These are phyloP conservation scores for Nephrotoma appendiculata DNA, from an alignment of 2,888 invertebrate genomes.

Conservation along the genomic window DNA sequence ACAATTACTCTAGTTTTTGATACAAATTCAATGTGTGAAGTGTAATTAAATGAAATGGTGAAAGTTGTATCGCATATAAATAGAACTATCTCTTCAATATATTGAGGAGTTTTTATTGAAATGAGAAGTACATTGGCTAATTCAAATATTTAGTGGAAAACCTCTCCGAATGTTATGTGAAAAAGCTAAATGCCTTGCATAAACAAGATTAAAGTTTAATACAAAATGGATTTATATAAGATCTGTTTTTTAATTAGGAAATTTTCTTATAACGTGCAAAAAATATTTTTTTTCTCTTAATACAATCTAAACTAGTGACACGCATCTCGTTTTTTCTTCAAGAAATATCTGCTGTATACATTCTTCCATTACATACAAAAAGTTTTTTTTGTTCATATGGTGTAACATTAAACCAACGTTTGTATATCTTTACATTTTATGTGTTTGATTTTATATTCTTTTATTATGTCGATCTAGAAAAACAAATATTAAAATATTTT, in stretches of 20 bases:
- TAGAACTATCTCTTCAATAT: not conserved
- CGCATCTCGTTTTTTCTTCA: constrained; percentile 1
- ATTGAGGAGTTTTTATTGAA: not conserved
- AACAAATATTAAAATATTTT: not conserved
- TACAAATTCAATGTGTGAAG: not conserved
- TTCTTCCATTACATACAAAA: not conserved
- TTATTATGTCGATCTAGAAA: not conserved
- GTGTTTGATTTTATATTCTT: not conserved
- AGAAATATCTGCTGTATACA: not conserved
- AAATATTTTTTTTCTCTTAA: not conserved
- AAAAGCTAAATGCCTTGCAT: not conserved
- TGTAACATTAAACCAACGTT: not conserved
- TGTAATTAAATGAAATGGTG: not conserved
- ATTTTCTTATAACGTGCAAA: not conserved
- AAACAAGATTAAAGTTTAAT: not conserved
- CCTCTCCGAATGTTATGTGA: not conserved
- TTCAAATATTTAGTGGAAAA: not conserved
- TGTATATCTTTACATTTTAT: not conserved
- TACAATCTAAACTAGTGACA: not conserved
- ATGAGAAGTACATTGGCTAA: not conserved
- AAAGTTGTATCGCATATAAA: not conserved
- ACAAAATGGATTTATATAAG: not conserved
- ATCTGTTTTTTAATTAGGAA: not conserved
- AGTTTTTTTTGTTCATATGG: not conserved
- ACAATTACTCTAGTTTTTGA: not conserved